phyloP scores from a whole-genome alignment of 92 coral and sea anemone species.

The Umimayanthus chanpuru region DNA sequence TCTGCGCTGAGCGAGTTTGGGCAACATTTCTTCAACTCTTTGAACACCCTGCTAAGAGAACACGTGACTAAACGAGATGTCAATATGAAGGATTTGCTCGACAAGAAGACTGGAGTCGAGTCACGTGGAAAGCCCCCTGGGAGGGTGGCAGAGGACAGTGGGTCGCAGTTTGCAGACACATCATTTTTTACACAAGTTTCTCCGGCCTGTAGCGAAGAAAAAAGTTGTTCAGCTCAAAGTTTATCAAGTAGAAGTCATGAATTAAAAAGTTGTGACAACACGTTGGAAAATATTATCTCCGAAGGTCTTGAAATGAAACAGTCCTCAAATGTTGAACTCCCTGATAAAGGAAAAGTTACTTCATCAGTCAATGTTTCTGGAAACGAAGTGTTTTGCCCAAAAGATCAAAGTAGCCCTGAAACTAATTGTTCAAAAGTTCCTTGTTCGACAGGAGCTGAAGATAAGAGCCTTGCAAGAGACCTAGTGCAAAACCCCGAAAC shows the following conservation, averaged over 20 bases:
- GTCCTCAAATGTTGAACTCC: not conserved
- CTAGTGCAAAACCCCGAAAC: not conserved
- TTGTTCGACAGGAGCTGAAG: not conserved
- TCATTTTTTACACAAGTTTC: not conserved
- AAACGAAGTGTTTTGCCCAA: not conserved
- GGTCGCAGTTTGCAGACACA: not conserved
- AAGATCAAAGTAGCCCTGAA: not conserved
- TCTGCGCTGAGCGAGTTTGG: conserved; percentile 37
- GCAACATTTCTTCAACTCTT: conserved; percentile 35
- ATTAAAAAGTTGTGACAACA: not conserved
- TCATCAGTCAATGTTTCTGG: not conserved
- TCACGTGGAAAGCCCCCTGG: conserved; percentile 3
- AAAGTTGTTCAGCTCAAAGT: not conserved
- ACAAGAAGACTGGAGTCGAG: conserved; percentile 11
- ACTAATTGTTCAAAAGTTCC: not conserved
- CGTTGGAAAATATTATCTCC: not conserved
- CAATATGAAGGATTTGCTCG: conserved; percentile 36
- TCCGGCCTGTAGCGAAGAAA: not conserved
- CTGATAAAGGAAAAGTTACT: not conserved
- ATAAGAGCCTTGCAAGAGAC: not conserved
- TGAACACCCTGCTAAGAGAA: conserved; percentile 23
- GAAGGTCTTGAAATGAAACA: not conserved
- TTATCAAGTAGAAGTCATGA: not conserved
- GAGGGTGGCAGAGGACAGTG: not conserved
- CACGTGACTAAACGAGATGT: conserved; percentile 39